Evolutionary conservation across 1,140 invertebrate species (phyloP).

Genomic region (Drosophila athabasca): DNA sequence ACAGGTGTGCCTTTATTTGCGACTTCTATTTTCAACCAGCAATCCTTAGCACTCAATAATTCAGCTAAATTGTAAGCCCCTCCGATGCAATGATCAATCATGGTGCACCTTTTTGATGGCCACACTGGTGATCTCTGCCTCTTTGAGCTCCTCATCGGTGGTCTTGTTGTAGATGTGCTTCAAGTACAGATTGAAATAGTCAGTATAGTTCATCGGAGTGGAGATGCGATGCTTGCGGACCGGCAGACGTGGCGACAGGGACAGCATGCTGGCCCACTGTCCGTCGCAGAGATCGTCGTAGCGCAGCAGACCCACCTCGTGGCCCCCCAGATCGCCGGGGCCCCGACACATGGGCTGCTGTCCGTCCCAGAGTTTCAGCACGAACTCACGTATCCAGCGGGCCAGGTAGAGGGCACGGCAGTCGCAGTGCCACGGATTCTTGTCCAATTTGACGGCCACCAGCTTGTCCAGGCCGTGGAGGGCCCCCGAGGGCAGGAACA

Average conservation of each 20-base stretch:
- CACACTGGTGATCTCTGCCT: slow-evolving; percentile 71
- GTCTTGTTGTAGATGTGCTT: slow-evolving; percentile 79
- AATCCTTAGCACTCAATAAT: background rate
- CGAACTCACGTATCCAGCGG: slow-evolving; percentile 87
- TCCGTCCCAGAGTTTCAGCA: slow-evolving; percentile 89
- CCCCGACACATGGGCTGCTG: slow-evolving; percentile 89
- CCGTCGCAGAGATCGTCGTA: slow-evolving; percentile 92
- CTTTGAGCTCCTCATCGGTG: slow-evolving; percentile 67
- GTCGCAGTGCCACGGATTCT: slow-evolving; percentile 95
- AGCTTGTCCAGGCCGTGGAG: slow-evolving; percentile 88
- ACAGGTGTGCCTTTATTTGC: too few relatives aligned
- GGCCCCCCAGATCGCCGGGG: slow-evolving; percentile 86
- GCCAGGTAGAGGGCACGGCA: slow-evolving; percentile 91
- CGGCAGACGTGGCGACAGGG: slow-evolving; percentile 88
- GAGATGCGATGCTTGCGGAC: slow-evolving; percentile 81
- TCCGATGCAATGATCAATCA: slow-evolving; percentile 21
- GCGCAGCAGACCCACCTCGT: slow-evolving; percentile 85
- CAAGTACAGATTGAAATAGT: slow-evolving; percentile 81
- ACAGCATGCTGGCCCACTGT: slow-evolving; percentile 93
- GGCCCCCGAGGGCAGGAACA: slow-evolving; percentile 88
- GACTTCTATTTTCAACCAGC: background rate
- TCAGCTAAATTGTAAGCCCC: background rate
- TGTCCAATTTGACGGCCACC: slow-evolving; percentile 89
- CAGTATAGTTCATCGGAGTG: slow-evolving; percentile 80
- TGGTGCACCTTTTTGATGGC: slow-evolving; percentile 71